Evolutionary conservation across 2,797 vertebrate genomes (phyloP), one percentile per base, ranked within the genome.

Genomic region (Bovichtus variegatus): DNA sequence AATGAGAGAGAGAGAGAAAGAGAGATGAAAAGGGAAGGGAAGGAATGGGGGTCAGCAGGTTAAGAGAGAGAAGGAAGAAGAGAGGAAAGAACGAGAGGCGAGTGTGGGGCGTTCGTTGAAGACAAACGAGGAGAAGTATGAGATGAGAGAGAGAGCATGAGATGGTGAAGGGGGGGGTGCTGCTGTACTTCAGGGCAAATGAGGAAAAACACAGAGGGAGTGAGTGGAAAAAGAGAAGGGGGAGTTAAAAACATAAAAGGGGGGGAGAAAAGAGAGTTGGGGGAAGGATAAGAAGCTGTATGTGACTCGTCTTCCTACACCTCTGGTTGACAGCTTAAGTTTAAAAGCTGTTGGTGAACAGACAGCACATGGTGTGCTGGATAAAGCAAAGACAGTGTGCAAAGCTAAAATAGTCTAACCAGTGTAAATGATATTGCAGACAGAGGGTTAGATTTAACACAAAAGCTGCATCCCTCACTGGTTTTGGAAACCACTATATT

Each of bases 211-310:
- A 49, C 62, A 66, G 67, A 63, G 74, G 47, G 55, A 47, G 31
- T 2, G n/a, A 71, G 58, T 71, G 76, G 81, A 82, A 88, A 87
- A 84, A 82, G 54, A 65, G 36, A 60, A 25, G 70, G 41, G 27
- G 50, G 59, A 57, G 65, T 59, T n/a, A 71, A 74, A 64, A 84
- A 23, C 25, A 40, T 55, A 41, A 25, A 27, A 38, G 62, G 51
- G 31, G 62, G 51, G 31, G 38, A 36, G 69, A 62, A 76, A 49
- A 5, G 27, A 3, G 21, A 65, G 38, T n/a, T 44, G 46, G 59
- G 50, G 29, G 18, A 43, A 59, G 77, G 81, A 51, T 71, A 21
- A 79, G 36, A 78, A 44, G 27, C 66, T 68, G 57, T 27, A 25
- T 76, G 66, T 44, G 51, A 40, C 59, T 81, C 54, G 6, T 86